phyloP scores from a whole-genome alignment of 1,140 invertebrate genomes.

The Drosophila kohkoa region DNA sequence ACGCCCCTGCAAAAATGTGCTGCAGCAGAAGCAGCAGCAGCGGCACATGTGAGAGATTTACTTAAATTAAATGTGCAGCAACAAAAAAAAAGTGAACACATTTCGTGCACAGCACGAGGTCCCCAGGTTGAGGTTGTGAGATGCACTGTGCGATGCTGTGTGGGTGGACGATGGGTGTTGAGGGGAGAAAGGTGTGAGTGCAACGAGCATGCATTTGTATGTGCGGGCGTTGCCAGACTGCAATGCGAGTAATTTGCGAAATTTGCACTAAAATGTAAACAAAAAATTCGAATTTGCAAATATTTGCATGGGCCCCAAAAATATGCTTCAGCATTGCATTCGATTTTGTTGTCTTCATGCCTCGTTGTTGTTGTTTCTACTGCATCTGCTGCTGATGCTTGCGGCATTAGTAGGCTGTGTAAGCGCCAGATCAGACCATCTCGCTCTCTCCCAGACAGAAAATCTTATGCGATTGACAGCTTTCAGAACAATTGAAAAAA shows the following conservation, averaged over 20 bases:
- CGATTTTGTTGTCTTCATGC: conserved; percentile 22
- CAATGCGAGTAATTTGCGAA: conserved; percentile 68
- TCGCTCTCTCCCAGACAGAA: background rate
- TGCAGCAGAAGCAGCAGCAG: background rate
- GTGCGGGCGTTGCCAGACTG: conserved; percentile 39
- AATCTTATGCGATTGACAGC: conserved; percentile 50
- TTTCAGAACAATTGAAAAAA: conserved; percentile 70
- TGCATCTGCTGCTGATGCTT: conserved; percentile 4
- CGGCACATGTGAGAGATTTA: conserved; percentile 41
- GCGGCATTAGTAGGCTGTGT: conserved; percentile 50
- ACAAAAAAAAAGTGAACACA: conserved; percentile 40
- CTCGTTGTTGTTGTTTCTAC: conserved; percentile 1
- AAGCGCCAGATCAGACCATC: conserved; percentile 43
- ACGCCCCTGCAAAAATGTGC: conserved; percentile 28
- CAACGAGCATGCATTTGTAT: background rate
- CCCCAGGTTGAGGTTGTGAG: conserved; percentile 4
- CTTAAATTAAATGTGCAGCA: conserved; percentile 50
- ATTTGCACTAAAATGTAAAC: conserved; percentile 77
- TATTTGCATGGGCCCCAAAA: conserved; percentile 66
- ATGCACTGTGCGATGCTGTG: background rate
- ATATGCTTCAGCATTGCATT: conserved; percentile 53
- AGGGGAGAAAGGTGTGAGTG: background rate
- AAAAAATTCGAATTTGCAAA: conserved; percentile 66
- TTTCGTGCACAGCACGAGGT: conserved; percentile 28
- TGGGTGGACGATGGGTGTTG: background rate